Conservation (phyloP, 1,140 invertebrate genomes). For the Scaptodrosophila lebanonensis region DNA sequence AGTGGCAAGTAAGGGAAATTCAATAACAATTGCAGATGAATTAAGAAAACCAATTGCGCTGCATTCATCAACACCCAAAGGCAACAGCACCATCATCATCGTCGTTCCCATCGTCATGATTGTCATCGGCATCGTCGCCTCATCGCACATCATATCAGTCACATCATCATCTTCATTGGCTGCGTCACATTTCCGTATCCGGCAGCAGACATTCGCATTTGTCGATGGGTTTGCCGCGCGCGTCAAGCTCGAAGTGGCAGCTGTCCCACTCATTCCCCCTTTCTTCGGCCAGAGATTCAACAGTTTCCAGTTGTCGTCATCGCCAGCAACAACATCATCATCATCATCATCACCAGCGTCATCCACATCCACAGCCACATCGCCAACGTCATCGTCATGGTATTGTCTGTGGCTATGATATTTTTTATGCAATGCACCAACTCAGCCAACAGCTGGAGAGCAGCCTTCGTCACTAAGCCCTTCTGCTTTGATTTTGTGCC, state of each 20-base stretch:
- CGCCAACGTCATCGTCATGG: neutral
- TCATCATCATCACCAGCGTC: no score
- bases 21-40: constrained; percentile 24
- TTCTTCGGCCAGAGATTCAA: no score
- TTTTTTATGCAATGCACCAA: neutral
- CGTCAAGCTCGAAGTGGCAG: no score
- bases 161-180: neutral
- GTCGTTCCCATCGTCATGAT: no score
- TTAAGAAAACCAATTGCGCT: constrained; percentile 1
- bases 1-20: constrained; percentile 24
- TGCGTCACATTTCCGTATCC: no score
- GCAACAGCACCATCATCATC: neutral
- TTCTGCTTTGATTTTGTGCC: neutral
- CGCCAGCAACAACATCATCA: neutral
- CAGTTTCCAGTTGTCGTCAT: neutral
- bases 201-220: no score
- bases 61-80: no score
- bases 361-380: no score
- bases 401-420: constrained; percentile 5
- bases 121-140: no score
- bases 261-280: no score
- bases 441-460: neutral
- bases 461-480: constrained; percentile 1
- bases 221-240: no score
- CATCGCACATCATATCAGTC: no score